phyloP scores from a whole-genome alignment of 1,140 invertebrate species.

The Ylistrum balloti region DNA sequence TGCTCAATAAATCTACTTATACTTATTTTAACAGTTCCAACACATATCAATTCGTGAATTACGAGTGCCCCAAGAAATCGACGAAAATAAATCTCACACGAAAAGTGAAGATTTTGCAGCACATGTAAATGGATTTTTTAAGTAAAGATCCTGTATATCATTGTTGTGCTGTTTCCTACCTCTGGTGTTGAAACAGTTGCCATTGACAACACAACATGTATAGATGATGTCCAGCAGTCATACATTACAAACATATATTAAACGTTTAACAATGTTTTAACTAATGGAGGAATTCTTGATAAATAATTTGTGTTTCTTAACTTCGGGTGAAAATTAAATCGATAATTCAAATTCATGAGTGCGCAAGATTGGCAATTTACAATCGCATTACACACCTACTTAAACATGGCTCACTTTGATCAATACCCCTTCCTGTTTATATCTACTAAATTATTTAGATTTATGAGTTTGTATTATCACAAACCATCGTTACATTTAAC shows the following conservation, averaged over 20 bases:
- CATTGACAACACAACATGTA: neutral
- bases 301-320: neutral
- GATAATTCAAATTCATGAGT: neutral
- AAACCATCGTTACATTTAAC: neutral
- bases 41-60: too few species aligned
- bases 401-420: neutral
- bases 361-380: neutral
- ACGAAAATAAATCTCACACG: too few species aligned
- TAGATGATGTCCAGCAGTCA: neutral
- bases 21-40: too few species aligned
- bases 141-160: too few species aligned
- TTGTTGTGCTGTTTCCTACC: too few species aligned
- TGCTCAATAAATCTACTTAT: too few species aligned
- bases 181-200: too few species aligned
- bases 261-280: neutral
- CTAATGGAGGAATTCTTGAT: neutral
- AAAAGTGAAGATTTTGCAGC: too few species aligned
- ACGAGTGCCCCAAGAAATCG: too few species aligned
- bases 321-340: neutral
- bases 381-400: conserved; percentile 6
- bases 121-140: too few species aligned
- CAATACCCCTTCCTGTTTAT: neutral
- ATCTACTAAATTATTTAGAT: conserved; percentile 21
- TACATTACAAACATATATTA: neutral
- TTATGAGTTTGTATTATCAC: conserved; percentile 14